A percentile compares a stretch with the other conserved stretches of the same genome.
Conservation (phyloP, 2,797 vertebrate genomes). For the Pseudochaenichthys georgianus region DNA sequence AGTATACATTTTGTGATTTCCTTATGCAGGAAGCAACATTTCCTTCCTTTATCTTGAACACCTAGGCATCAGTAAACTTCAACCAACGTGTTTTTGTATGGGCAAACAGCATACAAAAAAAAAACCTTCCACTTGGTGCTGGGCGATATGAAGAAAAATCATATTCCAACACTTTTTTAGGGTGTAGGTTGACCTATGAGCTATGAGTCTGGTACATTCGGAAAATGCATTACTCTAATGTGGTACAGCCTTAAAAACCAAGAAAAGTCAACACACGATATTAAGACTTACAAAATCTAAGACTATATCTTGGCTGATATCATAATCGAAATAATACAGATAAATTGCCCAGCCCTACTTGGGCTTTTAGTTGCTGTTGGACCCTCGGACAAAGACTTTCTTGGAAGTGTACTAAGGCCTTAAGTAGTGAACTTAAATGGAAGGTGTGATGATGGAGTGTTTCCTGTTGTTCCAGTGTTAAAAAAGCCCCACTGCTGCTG, state of each 20-base stretch:
- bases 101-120: background rate
- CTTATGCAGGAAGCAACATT: conserved; percentile 32
- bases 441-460: conserved; percentile 22
- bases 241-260: no score
- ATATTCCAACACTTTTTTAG: no score
- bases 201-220: no score
- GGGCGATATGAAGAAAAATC: no score
- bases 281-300: no score
- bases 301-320: no score
- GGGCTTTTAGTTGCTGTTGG: background rate
- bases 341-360: no score
- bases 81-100: background rate
- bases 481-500: conserved; percentile 32
- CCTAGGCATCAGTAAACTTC: background rate
- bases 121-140: no score
- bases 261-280: no score
- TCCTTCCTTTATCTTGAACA: background rate
- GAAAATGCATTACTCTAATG: no score
- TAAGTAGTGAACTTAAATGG: conserved; percentile 14
- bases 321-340: no score
- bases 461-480: conserved; percentile 38
- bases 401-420: background rate
- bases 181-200: no score
- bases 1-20: conserved; percentile 54
- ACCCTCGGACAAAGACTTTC: background rate